Percentiles rank a stretch among this genome's conserved stretches.
Evolutionary conservation across 2,113 vertebrate genomes (phyloP).

Genomic region (Equus quagga): DNA sequence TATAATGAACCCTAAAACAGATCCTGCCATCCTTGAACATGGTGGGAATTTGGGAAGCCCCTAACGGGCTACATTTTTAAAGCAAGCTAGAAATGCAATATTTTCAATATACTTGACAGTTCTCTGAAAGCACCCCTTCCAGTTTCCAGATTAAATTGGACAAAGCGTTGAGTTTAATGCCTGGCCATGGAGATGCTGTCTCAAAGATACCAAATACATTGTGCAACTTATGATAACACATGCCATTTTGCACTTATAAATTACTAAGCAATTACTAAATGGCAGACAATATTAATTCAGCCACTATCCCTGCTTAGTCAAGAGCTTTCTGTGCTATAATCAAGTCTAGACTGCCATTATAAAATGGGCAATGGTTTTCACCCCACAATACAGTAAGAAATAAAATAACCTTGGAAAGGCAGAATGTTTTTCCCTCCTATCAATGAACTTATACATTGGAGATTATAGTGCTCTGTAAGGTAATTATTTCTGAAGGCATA

Average conservation of each 20-base stretch:
- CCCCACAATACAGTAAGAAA: neutral
- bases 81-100: neutral
- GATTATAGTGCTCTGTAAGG: conserved; percentile 26
- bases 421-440: conserved; percentile 44
- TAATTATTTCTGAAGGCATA: conserved; percentile 72
- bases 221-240: neutral
- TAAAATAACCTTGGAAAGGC: conserved; percentile 64
- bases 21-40: neutral
- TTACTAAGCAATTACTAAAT: conserved; percentile 20
- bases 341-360: neutral
- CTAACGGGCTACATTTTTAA: neutral
- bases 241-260: conserved; percentile 5
- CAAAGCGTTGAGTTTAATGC: neutral
- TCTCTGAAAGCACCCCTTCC: neutral
- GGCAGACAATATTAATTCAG: conserved; percentile 18
- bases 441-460: conserved; percentile 41
- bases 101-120: neutral
- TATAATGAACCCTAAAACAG: neutral
- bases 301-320: neutral
- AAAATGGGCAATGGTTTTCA: neutral
- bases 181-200: neutral
- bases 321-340: conserved; percentile 25
- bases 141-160: neutral
- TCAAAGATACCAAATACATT: neutral
- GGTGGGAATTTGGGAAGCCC: neutral